Percentiles rank a stretch among this genome's conserved stretches.
Evolutionary conservation across 2,797 vertebrate species (phyloP).

Genomic region (Rhyacichthys aspro): DNA sequence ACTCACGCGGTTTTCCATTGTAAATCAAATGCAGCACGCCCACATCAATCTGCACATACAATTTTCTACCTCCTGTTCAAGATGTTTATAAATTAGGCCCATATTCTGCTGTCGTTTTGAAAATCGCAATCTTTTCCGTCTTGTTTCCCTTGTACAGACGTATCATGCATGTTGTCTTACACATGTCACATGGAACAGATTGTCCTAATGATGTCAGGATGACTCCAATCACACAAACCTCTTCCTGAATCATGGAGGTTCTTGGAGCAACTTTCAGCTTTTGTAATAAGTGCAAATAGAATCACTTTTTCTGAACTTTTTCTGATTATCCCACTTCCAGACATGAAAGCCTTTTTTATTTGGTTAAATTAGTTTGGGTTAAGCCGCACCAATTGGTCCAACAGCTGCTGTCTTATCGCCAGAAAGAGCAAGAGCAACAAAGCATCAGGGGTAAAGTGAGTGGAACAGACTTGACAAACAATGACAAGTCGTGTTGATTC

Average conservation of each 20-base stretch:
- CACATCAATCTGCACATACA: no score
- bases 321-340: conserved; percentile 1
- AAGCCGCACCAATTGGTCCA: conserved; percentile 1
- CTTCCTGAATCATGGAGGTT: conserved; percentile 25
- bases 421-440: conserved; percentile 9
- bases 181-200: conserved; percentile 54
- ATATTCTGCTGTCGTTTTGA: no score
- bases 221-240: conserved; percentile 49
- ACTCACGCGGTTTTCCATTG: no score
- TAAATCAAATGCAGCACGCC: no score
- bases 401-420: conserved; percentile 29
- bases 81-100: no score
- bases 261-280: not conserved
- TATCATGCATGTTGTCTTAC: conserved; percentile 12
- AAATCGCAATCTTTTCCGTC: no score
- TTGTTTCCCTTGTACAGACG: conserved; percentile 8
- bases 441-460: conserved; percentile 20
- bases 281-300: not conserved
- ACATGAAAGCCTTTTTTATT: not conserved
- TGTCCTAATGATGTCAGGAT: conserved; percentile 52
- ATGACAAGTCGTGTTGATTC: not conserved
- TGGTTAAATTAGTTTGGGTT: conserved; percentile 4
- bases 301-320: no score
- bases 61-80: no score
- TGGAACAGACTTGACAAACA: conserved; percentile 4